phyloP scores from a whole-genome alignment of 2,888 invertebrate species.

The Tetramorium bicarinatum region DNA sequence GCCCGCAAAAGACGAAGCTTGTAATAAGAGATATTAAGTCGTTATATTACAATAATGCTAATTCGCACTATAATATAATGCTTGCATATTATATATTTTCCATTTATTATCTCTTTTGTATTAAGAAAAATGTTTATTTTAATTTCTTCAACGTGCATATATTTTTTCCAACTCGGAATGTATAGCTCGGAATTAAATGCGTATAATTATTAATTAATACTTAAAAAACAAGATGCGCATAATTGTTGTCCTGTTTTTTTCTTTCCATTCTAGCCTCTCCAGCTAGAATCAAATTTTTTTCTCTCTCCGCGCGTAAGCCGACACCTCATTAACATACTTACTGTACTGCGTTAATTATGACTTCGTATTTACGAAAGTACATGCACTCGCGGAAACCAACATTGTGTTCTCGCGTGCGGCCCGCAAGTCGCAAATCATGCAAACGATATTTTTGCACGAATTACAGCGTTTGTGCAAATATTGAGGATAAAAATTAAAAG shows the following conservation, averaged over 20 bases:
- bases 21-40: conserved; percentile 19
- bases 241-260: neutral
- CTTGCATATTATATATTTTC: neutral
- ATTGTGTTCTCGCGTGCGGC: conserved; percentile 28
- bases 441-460: conserved; percentile 10
- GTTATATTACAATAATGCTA: neutral
- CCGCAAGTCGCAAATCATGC: conserved; percentile 31
- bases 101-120: neutral
- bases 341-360: conserved; percentile 65
- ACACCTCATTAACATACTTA: conserved; percentile 67
- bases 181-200: neutral
- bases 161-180: neutral
- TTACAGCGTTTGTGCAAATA: conserved; percentile 7
- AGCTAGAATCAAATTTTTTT: conserved; percentile 33
- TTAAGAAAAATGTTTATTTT: neutral
- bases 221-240: conserved; percentile 34
- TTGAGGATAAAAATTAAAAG: conserved; percentile 2
- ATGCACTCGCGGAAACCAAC: conserved; percentile 16
- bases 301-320: conserved; percentile 29
- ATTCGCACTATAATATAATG: neutral
- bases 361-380: conserved; percentile 44
- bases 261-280: neutral
- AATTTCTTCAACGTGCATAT: conserved; percentile 7
- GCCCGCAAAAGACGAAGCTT: neutral
- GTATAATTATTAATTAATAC: conserved; percentile 45